Evolutionary conservation across 1,140 invertebrate genomes (phyloP), one percentile per base, ranked within the genome.

Genomic region (Helicorthomorpha holstii): DNA sequence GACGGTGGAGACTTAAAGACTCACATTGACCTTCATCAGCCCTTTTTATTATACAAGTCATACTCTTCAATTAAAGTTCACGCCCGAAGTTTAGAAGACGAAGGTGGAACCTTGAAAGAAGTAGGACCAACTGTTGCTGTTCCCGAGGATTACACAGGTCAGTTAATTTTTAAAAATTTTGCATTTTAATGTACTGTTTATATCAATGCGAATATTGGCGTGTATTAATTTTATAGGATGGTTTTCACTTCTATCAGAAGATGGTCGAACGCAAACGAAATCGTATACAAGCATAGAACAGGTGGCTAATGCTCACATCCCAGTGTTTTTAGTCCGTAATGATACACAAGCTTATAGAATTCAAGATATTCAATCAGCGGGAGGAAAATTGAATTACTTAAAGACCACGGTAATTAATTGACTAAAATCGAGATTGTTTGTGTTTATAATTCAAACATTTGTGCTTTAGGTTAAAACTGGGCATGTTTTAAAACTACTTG

Each of bases 321-420:
- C 62, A 7, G 59, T 63, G 43, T 69, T 69, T 56, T 61, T 69
- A 19, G 62, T 65, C n/a, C 59, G 63, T 49, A 61, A 64, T 52
- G 59, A 66, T 24, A 57, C 67, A 24, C 58, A 58, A 14, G 63
- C 61, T 41, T 66, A 66, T 56, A 64, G 60, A 38, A 57, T 60
- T 27, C 58, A 53, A 21, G 57, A 65, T 29, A 54, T 58, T 24
- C 26, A 54, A 60, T 49, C 63, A 52, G 43, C 57, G 44, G 48
- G 53, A 51, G 58, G 61, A 7, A 57, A 61, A 46, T 58, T 56
- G 19, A 53, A 55, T 14, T 63, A 63, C 46, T 50, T 59, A 12
- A 57, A 59, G 41, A 58, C 60, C 12, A 57, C 55, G 29, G 53
- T 65, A 38, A 56, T 57, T 23, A 10, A 22, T 22, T 46, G 44